Percentiles rank a stretch among this genome's conserved stretches.
Conservation (phyloP, 2,797 vertebrate genomes). For the Rhinatrema bivittatum region DNA sequence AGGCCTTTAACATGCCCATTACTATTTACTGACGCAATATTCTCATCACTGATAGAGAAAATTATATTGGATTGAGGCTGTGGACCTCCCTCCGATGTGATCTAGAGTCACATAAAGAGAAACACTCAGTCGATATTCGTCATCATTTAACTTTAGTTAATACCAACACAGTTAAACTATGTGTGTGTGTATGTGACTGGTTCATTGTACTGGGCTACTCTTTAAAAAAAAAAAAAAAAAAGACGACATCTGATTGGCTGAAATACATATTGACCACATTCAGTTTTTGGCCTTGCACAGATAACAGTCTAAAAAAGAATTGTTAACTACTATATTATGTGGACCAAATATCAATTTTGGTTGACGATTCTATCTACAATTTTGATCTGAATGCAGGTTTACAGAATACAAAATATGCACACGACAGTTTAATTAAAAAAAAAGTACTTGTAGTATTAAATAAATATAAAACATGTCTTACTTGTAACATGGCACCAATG, state of each 20-base stretch:
- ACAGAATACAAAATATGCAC: not conserved
- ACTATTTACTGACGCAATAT: constrained; percentile 64
- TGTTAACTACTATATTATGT: not conserved
- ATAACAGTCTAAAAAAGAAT: not conserved
- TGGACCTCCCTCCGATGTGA: constrained; percentile 91
- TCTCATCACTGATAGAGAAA: constrained; percentile 68
- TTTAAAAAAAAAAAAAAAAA: not conserved
- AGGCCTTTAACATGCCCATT: constrained; percentile 69
- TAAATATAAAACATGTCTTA: constrained; percentile 27
- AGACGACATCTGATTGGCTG: not conserved
- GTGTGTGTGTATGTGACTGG: not conserved
- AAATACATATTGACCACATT: not conserved
- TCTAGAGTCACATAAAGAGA: constrained; percentile 43
- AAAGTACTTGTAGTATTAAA: not conserved
- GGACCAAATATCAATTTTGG: no score
- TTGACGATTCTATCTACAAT: not conserved
- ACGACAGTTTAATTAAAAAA: not conserved
- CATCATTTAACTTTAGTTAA: not conserved
- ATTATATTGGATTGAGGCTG: constrained; percentile 92
- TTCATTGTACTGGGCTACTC: not conserved
- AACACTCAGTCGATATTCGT: not conserved
- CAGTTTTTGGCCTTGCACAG: not conserved
- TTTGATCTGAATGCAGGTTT: not conserved
- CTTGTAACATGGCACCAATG: constrained; percentile 86
- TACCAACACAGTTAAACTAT: not conserved